Evolutionary conservation across 1,140 invertebrate species (phyloP), one percentile per base, ranked within the genome.

Genomic region (Halictus rubicundus): DNA sequence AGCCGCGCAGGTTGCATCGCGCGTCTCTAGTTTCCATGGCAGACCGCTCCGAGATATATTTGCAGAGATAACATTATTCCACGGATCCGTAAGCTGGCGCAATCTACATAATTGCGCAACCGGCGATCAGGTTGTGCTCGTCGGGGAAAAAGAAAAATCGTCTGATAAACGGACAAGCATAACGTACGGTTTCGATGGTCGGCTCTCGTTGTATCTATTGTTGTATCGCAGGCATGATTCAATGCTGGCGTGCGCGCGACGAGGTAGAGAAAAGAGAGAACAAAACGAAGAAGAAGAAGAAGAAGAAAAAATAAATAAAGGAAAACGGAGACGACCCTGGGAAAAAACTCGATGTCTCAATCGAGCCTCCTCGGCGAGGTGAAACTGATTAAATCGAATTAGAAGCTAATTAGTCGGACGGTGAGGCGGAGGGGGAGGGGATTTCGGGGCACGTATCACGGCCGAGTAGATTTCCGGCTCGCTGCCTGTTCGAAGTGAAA

Each of bases 401-500:
- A 23, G 60, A 19, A 70, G 8, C 59, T 83, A 83, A 83, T 87
- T 84, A 70, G 39, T 59, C 54, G 54, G 49, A n/a, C n/a, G n/a
- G n/a, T n/a, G n/a, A 12, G 14, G 59, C n/a, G n/a, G n/a, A n/a
- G 73, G 54, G 59, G 32, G 46, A 49, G 54, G 27, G 60, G 70
- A 76, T 69, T 69, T 68, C 64, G 81, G 65, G 64, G 19, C 32
- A 9, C 42, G 49, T 68, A 80, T 84, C 74, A 81, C 81, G 68
- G 32, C 65, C 81, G 69, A 68, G 74, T 49, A 71, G 60, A 83
- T 86, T 66, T 68, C 69, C 80, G 80, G 68, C 70, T 78, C 68
- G 57, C 60, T 5, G 32, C 3, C 32, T 32, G 32, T 32, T 32
- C 76, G 89, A 91, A 92, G 92, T 93, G 92, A 93, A 93, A 92